Evolutionary conservation across 2,888 invertebrate species (phyloP), one percentile per base, ranked within the genome.

Genomic region (Dasysyrphus tricinctus): DNA sequence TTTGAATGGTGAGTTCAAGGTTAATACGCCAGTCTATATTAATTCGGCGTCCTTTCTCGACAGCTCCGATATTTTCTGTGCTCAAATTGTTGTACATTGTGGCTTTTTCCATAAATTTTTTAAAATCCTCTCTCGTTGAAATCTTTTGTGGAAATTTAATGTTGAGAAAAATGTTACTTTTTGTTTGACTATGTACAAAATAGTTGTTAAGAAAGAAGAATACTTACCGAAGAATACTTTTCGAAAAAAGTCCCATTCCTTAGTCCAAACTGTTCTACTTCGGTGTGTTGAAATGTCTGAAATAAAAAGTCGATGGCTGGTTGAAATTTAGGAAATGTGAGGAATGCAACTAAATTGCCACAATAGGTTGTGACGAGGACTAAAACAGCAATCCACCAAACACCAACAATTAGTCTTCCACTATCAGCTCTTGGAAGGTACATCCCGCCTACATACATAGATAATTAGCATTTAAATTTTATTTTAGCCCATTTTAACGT

Each of bases 331-430:
- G 98, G 98, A 90, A 98, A 98, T 0, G 98, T 98, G 54, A 98
- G 94, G 91, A 98, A 98, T 0, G 98, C 98, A 0, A 98, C 98
- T 88, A 98, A 94, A 92, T 97, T 98, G 3, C 98, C 98, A 74
- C 97, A 97, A 91, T 98, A 98, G 0, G 97, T 97, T 19, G 98
- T 98, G 0, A 98, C 96, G 24, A 98, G 94, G 0, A 98, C 96
- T 85, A 98, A 94, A 0, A 98, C 97, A 1, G 97, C 97, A 63
- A 98, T 92, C 98, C 98, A 98, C 98, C 98, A 98, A 1, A 97
- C 95, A 0, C 97, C 97, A 0, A 98, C 95, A 4, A 98, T 94
- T 8, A 98, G 92, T 7, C 98, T 95, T 3, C 97, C 97, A 89
- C 97, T 97, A 91, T 97, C 97, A 0, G 97, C 96, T 73, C 95